Base-by-base conservation (phyloP, 2,888 invertebrate genomes). In the Aporophyla nigra region DNA sequence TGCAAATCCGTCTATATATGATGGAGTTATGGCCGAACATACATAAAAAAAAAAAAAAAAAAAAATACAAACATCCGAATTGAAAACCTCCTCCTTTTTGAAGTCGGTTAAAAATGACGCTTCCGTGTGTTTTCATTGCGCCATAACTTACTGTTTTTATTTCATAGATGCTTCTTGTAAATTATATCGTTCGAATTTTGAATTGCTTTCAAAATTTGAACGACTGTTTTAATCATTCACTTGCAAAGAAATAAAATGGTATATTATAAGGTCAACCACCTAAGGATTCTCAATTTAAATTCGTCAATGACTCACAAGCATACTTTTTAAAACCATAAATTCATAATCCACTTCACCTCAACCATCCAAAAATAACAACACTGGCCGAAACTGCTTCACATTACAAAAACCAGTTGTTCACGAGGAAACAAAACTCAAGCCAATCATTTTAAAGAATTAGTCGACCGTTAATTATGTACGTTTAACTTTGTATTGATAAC, bases 401-500 rank as follows among this genome's bases (percentile, higher is more conserved):
- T 63, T 54, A 66, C 71, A 72, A 77, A 83, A 86, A 86, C 85
- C 78, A 74, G 85, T 87, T 75, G 68, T 70, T 72, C 74, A 62
- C 73, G 33, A 78, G 83, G 74, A 77, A 88, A 85, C 80, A 74
- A 71, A 83, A 62, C 69, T 73, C 71, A 71, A 82, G 76, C 80
- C 89, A 87, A 87, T 89, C 89, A 82, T 89, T 77, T 87, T 72
- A 84, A 71, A 82, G 76, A 81, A 87, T 87, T 89, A 88, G 86
- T 75, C 70, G 84, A 84, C 83, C 80, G 88, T 81, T 87, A 80
- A 87, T 89, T 87, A 87, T 86, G 82, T 88, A 84, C 86, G 80
- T 88, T 87, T 89, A 89, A 89, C 79, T 86, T 82, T 82, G 86
- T 82, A 89, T 88, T 89, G 88, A 87, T 89, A 79, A 86, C 80